phyloP scores from a whole-genome alignment of 2,113 vertebrate genomes.

The Anguilla japonica region DNA sequence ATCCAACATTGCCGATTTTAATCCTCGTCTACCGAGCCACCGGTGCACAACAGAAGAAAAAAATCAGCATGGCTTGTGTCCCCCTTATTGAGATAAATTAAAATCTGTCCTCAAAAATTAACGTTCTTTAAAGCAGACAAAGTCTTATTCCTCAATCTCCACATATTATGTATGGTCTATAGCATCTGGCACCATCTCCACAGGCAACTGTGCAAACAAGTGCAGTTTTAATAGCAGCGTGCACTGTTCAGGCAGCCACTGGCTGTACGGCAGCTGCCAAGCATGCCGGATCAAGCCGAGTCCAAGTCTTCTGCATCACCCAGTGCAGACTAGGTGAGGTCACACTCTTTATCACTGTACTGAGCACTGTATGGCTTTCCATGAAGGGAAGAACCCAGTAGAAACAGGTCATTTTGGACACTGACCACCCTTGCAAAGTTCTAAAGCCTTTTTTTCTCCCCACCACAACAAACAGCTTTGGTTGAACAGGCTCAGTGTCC shows the following conservation, averaged over 20 bases:
- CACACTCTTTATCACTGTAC: neutral
- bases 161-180: neutral
- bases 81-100: conserved; percentile 1
- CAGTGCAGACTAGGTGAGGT: neutral
- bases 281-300: neutral
- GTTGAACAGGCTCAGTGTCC: neutral
- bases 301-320: neutral
- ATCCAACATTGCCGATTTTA: conserved; percentile 7
- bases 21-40: neutral
- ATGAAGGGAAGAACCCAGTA: neutral
- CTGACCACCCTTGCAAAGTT: neutral
- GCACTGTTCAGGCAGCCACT: neutral
- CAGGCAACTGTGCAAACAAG: neutral
- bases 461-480: conserved; percentile 1
- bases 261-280: neutral
- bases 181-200: neutral
- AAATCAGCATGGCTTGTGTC: conserved; percentile 4
- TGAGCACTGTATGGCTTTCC: neutral
- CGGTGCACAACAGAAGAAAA: neutral
- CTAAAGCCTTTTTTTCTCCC: neutral
- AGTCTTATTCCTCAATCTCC: neutral
- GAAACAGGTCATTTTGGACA: neutral
- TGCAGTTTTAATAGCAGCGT: neutral
- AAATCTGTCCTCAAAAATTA: neutral
- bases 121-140: neutral